These are phyloP conservation scores for Oncorhynchus keta DNA, from an alignment of 2,113 vertebrate species.

Conservation along the genomic window DNA sequence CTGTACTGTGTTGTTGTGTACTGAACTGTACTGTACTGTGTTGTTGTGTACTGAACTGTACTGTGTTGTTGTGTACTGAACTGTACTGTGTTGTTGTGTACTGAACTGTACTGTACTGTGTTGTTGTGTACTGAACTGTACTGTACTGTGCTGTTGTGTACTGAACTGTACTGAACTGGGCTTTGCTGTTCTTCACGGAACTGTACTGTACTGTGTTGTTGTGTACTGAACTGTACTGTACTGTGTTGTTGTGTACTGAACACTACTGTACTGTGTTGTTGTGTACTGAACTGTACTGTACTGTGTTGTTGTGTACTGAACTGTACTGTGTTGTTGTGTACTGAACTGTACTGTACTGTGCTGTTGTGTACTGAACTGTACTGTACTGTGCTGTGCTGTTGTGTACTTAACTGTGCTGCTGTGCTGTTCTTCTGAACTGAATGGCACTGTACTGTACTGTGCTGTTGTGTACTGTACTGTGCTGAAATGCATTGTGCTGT, in stretches of 20 bases:
- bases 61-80: not conserved
- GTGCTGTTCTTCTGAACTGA: not conserved
- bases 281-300: not conserved
- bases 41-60: not conserved
- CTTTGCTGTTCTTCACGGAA: too few relatives aligned
- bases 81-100: not conserved
- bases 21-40: not conserved
- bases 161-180: too few relatives aligned
- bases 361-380: constrained; percentile 11
- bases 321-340: not conserved
- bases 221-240: not conserved
- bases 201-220: not conserved
- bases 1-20: not conserved
- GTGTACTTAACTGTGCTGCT: not conserved
- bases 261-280: too few relatives aligned
- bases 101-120: not conserved
- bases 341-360: too few relatives aligned
- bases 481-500: too few relatives aligned
- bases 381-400: too few relatives aligned
- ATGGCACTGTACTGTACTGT: not conserved
- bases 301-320: not conserved
- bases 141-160: too few relatives aligned
- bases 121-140: too few relatives aligned
- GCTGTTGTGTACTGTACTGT: too few relatives aligned
- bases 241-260: not conserved